These are phyloP conservation scores for Aegypius monachus DNA, from an alignment of 2,113 vertebrate species.

Conservation along the genomic window DNA sequence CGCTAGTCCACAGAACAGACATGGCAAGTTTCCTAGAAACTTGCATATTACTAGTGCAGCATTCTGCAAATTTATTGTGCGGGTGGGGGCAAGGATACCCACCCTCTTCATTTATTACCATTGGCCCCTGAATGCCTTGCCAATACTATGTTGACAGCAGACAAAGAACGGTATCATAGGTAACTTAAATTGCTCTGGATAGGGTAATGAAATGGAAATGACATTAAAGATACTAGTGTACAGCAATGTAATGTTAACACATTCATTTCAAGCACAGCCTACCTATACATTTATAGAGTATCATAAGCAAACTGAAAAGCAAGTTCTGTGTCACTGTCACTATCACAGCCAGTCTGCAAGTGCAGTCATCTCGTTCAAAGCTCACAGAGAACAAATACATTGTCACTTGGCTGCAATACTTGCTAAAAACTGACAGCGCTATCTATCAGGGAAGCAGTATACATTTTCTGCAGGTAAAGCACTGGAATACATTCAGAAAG, in stretches of 20 bases:
- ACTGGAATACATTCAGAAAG: background rate
- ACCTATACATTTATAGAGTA: background rate
- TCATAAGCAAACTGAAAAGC: background rate
- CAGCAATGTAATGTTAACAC: background rate
- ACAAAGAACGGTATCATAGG: background rate
- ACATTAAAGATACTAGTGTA: background rate
- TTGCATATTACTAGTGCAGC: background rate
- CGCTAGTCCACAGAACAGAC: background rate
- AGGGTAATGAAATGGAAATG: conserved; percentile 47
- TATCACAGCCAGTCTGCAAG: background rate
- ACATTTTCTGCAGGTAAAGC: background rate
- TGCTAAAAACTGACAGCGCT: conserved; percentile 22
- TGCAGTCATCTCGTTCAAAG: background rate
- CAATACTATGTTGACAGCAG: background rate
- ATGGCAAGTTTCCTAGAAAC: background rate
- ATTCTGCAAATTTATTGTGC: background rate
- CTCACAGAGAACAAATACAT: conserved; percentile 37
- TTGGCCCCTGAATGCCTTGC: background rate
- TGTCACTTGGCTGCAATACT: background rate
- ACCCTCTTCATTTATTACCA: background rate
- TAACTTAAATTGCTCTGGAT: conserved; percentile 6
- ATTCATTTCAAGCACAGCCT: background rate
- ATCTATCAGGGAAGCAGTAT: conserved; percentile 3
- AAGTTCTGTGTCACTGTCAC: conserved; percentile 42
- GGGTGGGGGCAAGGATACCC: background rate